Base-by-base conservation (phyloP, 1,140 invertebrate species). In the Aethina tumida region DNA sequence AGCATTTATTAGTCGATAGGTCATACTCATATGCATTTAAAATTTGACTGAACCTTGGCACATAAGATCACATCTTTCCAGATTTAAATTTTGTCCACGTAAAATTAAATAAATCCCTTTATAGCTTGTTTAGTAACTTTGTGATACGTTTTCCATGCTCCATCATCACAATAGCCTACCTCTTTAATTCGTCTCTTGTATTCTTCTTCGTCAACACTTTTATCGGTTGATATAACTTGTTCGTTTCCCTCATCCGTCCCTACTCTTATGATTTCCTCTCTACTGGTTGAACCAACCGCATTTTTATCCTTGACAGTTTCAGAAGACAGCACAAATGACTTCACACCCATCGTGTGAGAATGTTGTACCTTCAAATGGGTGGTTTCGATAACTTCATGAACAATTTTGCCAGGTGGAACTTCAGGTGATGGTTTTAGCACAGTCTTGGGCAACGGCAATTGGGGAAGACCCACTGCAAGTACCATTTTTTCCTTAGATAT, bases 341-440 rank as follows among this genome's bases (percentile, higher is more conserved):
- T 55, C 7, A 73, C 61, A 2, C 61, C 68, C 14, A 71, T 56
- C 27, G 58, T 63, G 38, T 66, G 66, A 27, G 66, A 60, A 28
- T 73, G 70, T 1, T 70, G 68, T 1, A 74, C 65, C 25, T 66
- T 63, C 6, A 73, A 46, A 31, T 68, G 69, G 18, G 69, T 73
- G 8, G 69, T 73, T 53, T 73, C 70, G 0, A 65, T 72, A 0
- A 72, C 65, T 57, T 73, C 70, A 32, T 63, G 66, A 0, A 67
- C 60, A 2, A 71, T 59, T 39, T 65, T 71, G 3, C 60, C 62
- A 12, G 57, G 58, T 12, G 60, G 60, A 20, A 60, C 56, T 24
- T 56, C 59, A 6, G 59, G 59, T 4, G 57, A 60, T 3, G 60
- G 52, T 41, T 60, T 59, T 5, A 63, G 39, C 4, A 49, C 60